Evolutionary conservation across 2,888 invertebrate species (phyloP).

Genomic region (Tipula helvola): DNA sequence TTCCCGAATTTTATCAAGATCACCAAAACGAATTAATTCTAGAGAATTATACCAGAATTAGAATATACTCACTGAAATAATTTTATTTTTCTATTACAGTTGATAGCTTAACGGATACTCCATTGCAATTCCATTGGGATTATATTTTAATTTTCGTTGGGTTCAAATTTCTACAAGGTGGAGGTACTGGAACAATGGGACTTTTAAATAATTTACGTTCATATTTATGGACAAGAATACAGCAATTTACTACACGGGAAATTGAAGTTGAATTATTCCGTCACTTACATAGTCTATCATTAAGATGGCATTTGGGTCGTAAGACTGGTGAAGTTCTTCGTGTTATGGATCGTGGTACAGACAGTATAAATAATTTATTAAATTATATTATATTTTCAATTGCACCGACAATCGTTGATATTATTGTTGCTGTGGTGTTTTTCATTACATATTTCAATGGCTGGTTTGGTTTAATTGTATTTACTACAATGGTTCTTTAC

Average conservation of each 20-base stretch:
- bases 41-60: neutral
- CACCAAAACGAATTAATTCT: no score
- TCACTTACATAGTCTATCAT: constrained; percentile 80
- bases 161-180: constrained; percentile 91
- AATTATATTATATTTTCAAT: constrained; percentile 90
- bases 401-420: constrained; percentile 83
- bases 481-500: constrained; percentile 84
- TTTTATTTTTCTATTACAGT: constrained; percentile 42
- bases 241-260: constrained; percentile 90
- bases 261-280: constrained; percentile 76
- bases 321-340: constrained; percentile 96
- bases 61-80: neutral
- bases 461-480: constrained; percentile 93
- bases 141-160: constrained; percentile 72
- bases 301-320: constrained; percentile 87
- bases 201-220: constrained; percentile 81
- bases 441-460: constrained; percentile 79
- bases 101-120: constrained; percentile 56
- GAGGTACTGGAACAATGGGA: constrained; percentile 87
- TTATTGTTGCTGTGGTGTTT: constrained; percentile 78
- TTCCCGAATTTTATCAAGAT: no score
- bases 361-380: constrained; percentile 86
- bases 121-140: constrained; percentile 71
- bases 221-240: constrained; percentile 89
- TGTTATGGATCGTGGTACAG: constrained; percentile 95